Conservation (phyloP, 2,888 invertebrate genomes). For the Drosophila mettleri region DNA sequence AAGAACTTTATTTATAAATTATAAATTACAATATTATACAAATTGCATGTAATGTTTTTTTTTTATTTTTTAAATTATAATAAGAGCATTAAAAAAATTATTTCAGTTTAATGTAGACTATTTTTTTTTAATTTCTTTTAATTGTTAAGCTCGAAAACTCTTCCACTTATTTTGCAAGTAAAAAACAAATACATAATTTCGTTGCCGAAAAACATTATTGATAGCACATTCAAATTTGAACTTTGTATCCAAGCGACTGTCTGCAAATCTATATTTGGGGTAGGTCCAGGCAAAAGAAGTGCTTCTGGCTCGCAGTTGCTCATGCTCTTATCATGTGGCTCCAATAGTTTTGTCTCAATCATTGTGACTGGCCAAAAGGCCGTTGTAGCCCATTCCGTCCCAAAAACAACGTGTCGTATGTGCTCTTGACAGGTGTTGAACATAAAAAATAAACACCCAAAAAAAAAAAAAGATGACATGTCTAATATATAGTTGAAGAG, state of each 20-base stretch:
- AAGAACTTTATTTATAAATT: neutral
- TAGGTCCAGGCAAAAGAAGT: constrained; percentile 45
- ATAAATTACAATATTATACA: neutral
- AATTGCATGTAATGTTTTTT: neutral
- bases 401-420: neutral
- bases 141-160: neutral
- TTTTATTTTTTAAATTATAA: neutral
- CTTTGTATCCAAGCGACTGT: constrained; percentile 12
- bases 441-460: constrained; percentile 8
- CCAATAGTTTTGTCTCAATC: constrained; percentile 22
- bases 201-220: neutral
- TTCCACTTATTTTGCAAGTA: neutral
- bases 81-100: too few relatives aligned
- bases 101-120: too few relatives aligned
- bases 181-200: neutral
- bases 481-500: neutral
- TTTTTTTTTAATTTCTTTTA: too few relatives aligned
- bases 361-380: constrained; percentile 43
- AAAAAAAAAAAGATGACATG: constrained; percentile 1
- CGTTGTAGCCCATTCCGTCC: neutral
- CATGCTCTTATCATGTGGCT: constrained; percentile 23
- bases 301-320: neutral
- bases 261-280: constrained; percentile 48
- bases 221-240: neutral
- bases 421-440: constrained; percentile 15